Evolutionary conservation across 1,140 invertebrate species (phyloP).

Genomic region (Zaprionus africanus): DNA sequence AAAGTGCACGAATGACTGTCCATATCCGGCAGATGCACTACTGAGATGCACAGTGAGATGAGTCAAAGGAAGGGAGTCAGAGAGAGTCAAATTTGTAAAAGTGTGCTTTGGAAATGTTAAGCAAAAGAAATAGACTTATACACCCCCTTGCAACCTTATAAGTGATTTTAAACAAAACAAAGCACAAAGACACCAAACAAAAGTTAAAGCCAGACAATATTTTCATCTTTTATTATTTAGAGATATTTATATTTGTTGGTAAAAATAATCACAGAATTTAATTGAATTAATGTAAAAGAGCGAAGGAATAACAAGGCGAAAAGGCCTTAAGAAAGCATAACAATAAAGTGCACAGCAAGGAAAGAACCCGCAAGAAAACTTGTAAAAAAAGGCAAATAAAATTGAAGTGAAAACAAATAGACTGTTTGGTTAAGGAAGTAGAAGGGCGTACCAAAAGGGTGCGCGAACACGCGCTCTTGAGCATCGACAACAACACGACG

Average conservation of each 20-base stretch:
- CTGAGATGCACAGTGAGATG: neutral
- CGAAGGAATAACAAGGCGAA: conserved; percentile 57
- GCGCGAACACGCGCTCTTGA: conserved; percentile 34
- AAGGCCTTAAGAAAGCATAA: conserved; percentile 45
- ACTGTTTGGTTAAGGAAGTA: conserved; percentile 28
- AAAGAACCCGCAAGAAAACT: conserved; percentile 34
- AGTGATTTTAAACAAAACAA: conserved; percentile 21
- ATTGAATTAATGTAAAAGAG: conserved; percentile 69
- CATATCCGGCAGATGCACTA: conserved; percentile 49
- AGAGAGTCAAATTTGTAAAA: conserved; percentile 46
- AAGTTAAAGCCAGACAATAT: conserved; percentile 19
- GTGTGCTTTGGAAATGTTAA: conserved; percentile 72
- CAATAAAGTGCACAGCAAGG: conserved; percentile 11
- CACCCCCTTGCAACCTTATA: neutral
- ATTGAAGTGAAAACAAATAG: conserved; percentile 80
- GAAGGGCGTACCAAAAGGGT: neutral
- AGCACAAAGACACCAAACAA: neutral
- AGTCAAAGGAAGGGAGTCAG: neutral
- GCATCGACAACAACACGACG: conserved; percentile 59
- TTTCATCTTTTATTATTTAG: conserved; percentile 5
- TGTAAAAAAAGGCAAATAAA: conserved; percentile 67
- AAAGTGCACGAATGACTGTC: conserved; percentile 44
- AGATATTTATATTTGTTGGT: conserved; percentile 48
- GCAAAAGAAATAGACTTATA: conserved; percentile 44
- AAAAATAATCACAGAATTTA: conserved; percentile 79